phyloP scores from a whole-genome alignment of 2,113 vertebrate genomes.

The Salvelinus alpinus region DNA sequence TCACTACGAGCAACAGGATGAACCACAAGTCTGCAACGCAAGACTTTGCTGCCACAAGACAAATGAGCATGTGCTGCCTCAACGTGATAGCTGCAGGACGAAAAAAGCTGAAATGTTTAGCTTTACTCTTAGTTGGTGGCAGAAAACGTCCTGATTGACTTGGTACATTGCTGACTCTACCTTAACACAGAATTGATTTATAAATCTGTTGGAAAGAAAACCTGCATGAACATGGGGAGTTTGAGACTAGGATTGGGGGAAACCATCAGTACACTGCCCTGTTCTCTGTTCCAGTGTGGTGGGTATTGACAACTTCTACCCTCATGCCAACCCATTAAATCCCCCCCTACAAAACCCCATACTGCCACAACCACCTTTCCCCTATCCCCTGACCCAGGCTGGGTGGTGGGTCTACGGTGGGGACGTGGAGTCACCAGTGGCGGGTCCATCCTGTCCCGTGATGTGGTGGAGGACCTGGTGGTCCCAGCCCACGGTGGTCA shows the following conservation, averaged over 20 bases:
- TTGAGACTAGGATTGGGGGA: not conserved
- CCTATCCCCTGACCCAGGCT: not conserved
- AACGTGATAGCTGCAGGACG: no score
- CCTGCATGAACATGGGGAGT: not conserved
- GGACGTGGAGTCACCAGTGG: conserved; percentile 28
- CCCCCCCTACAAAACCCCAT: not conserved
- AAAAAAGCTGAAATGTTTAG: no score
- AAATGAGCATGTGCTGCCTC: no score
- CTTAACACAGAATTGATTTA: no score
- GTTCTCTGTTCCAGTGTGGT: not conserved
- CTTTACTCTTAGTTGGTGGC: no score
- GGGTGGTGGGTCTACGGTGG: conserved; percentile 41
- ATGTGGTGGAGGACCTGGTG: conserved; percentile 92
- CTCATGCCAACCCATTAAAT: no score
- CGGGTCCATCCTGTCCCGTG: conserved; percentile 44
- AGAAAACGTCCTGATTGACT: no score
- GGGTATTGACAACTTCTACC: not conserved
- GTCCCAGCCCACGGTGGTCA: conserved; percentile 95
- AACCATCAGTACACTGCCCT: not conserved
- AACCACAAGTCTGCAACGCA: no score
- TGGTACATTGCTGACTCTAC: no score
- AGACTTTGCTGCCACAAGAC: no score
- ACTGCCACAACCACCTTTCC: no score
- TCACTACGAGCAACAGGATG: no score
- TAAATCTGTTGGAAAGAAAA: not conserved